Evolutionary conservation across 2,888 invertebrate genomes (phyloP).

Genomic region (Callosobruchus maculatus): DNA sequence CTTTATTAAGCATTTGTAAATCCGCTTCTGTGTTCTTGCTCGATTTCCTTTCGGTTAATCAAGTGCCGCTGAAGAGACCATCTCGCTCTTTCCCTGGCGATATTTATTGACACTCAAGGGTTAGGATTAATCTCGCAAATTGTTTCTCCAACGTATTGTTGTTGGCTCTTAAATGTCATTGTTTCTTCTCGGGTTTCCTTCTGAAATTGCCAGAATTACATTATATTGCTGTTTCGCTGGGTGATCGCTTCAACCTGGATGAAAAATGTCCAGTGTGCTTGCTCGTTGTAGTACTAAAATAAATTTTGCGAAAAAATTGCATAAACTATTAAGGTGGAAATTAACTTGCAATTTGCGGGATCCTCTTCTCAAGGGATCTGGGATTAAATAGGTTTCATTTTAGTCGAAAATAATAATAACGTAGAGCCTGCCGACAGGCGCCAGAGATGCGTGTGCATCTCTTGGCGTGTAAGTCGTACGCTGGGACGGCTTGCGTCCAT

Average conservation of each 20-base stretch:
- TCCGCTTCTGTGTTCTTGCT: neutral
- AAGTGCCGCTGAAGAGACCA: slow-evolving; percentile 10
- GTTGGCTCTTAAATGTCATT: neutral
- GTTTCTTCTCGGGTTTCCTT: neutral
- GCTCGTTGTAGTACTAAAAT: too few relatives aligned
- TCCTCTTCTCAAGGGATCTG: too few relatives aligned
- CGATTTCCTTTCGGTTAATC: slow-evolving; percentile 19
- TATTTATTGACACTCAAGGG: neutral
- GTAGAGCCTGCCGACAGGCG: too few relatives aligned
- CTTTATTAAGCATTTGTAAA: neutral
- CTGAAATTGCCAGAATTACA: neutral
- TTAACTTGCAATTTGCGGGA: too few relatives aligned
- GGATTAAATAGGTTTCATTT: too few relatives aligned
- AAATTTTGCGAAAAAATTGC: too few relatives aligned
- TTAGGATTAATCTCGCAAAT: slow-evolving; percentile 2
- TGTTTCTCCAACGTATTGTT: neutral
- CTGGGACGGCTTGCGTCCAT: too few relatives aligned
- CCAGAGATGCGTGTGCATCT: too few relatives aligned
- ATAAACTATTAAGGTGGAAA: too few relatives aligned
- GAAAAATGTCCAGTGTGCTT: neutral
- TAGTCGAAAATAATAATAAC: too few relatives aligned
- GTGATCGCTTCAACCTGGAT: neutral
- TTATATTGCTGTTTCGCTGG: neutral
- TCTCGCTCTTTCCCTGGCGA: slow-evolving; percentile 1
- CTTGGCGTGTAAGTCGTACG: too few relatives aligned